Percentiles rank a stretch among this genome's conserved stretches.
phyloP scores from a whole-genome alignment of 2,797 vertebrate genomes.

The Enteromius radiatus region DNA sequence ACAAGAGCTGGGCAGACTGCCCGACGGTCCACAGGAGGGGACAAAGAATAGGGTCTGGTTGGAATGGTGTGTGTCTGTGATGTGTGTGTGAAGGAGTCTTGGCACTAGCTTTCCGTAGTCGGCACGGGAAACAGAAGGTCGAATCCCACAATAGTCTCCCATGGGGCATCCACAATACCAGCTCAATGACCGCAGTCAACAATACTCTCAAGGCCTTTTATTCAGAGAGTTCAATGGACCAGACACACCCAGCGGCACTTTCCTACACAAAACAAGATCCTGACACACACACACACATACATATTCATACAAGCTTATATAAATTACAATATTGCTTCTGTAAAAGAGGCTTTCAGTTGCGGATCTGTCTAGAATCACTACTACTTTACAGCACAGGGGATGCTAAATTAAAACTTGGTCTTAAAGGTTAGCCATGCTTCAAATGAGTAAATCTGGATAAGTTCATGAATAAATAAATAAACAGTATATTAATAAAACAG shows the following conservation, averaged over 20 bases:
- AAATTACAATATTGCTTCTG: conserved; percentile 44
- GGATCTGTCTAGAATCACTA: conserved; percentile 2
- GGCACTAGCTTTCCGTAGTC: conserved; percentile 69
- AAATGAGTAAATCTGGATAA: neutral
- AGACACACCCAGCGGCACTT: conserved; percentile 70
- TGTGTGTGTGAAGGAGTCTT: conserved; percentile 57
- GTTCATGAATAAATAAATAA: neutral
- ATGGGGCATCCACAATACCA: conserved; percentile 73
- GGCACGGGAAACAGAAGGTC: conserved; percentile 73
- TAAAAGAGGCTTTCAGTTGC: conserved; percentile 8
- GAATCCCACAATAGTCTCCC: conserved; percentile 75
- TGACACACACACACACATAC: conserved; percentile 32
- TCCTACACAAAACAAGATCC: conserved; percentile 61
- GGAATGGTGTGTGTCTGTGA: conserved; percentile 58
- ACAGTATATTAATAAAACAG: neutral
- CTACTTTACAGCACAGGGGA: neutral
- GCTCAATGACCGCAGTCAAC: conserved; percentile 71
- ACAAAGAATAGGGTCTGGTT: conserved; percentile 57
- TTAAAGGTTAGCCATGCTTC: neutral
- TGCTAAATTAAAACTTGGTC: neutral
- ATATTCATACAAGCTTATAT: conserved; percentile 54
- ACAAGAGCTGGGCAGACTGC: conserved; percentile 63
- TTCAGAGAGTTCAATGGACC: conserved; percentile 60
- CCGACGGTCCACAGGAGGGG: conserved; percentile 64
- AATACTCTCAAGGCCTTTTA: conserved; percentile 69